Evolutionary conservation across 92 coral and sea anemone genomes (phyloP), one percentile per base, ranked within the genome.

Genomic region (Epizoanthus ramosus): DNA sequence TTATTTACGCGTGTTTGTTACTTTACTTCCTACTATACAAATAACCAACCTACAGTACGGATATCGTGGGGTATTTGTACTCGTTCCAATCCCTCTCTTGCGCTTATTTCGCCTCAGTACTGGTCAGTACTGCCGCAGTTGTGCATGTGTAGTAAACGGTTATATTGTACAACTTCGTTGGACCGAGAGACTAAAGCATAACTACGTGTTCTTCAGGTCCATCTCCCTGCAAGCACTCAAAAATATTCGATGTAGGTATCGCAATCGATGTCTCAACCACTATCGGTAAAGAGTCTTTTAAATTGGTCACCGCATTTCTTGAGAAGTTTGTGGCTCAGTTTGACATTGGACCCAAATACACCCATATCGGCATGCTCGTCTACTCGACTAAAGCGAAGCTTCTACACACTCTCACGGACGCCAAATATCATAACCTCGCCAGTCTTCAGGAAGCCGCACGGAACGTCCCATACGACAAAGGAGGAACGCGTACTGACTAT

Each of bases 181-280:
- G 14, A 50, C 2, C 54, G 3, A 50, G 14, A 50, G 15, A 1
- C 54, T 50, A 9, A 50, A 13, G 10, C 14, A 15, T 3, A 13
- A 50, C 14, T 13, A 37, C 16, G 5, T 41, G 56, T 16, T 39
- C 15, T 70, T 16, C 3, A 72, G 79, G 79, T 23, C 79, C 79
- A 7, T 72, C 79, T 1, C 79, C 79, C 33, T 72, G 79, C 37
- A 57, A 59, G 22, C 24, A n/a, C 13, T 14, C 79, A 50, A 83
- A 71, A 71, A 31, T 25, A n/a, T 74, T 76, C 31, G 86, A 83
- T 57, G 67, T 83, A 52, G 79, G 75, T 1, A 35, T 83, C 19
- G 86, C 86, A 17, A 15, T 83, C 4, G 86, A 83, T 58, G 66
- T 72, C 23, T 83, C 86, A 22, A 71, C 80, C 8, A 83, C 80